These are phyloP conservation scores for Threskiornis aethiopicus DNA, from an alignment of 2,797 vertebrate species.

Conservation along the genomic window DNA sequence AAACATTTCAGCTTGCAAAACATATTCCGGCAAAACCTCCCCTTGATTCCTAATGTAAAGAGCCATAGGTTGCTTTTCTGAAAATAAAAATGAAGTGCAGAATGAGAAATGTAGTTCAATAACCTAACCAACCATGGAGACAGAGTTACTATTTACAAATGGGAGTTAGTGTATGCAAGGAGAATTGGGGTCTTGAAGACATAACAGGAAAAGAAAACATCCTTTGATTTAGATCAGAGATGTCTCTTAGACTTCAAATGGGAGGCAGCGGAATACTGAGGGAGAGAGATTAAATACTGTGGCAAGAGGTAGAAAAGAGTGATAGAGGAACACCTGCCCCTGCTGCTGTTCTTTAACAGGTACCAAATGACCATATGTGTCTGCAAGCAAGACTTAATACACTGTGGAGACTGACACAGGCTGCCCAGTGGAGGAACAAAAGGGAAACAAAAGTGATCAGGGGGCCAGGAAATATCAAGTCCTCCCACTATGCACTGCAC, in stretches of 20 bases:
- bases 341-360: neutral
- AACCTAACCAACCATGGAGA: neutral
- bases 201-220: slow-evolving; percentile 51
- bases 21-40: neutral
- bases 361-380: neutral
- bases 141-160: neutral
- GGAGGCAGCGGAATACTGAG: neutral
- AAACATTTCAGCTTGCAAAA: neutral
- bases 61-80: neutral
- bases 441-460: neutral
- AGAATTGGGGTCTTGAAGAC: neutral
- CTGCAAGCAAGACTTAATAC: neutral
- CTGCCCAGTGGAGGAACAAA: neutral
- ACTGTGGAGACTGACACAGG: neutral
- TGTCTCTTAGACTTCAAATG: neutral
- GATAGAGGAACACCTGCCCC: neutral
- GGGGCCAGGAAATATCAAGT: neutral
- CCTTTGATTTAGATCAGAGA: slow-evolving; percentile 1
- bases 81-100: neutral
- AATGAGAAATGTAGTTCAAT: neutral
- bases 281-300: neutral
- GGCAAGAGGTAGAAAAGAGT: neutral
- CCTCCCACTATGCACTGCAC: neutral
- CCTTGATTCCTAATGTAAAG: neutral
- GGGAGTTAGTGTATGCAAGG: neutral